Conservation (phyloP, 2,888 invertebrate genomes). For the Drosophila greeni region DNA sequence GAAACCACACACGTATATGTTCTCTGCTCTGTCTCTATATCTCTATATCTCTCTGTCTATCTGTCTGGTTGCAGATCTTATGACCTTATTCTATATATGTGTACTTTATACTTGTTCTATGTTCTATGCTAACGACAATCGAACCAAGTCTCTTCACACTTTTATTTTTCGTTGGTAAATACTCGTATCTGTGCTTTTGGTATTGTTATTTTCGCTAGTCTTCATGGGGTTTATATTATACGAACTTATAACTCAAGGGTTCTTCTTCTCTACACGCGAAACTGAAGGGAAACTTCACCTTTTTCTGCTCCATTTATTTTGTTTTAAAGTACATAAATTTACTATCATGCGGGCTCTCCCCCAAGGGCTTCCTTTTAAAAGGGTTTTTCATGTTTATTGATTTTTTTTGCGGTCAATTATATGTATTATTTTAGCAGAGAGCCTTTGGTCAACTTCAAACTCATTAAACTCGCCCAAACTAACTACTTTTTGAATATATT, state of each 20-base stretch:
- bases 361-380: slow-evolving; percentile 6
- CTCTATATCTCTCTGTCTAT: slow-evolving; percentile 17
- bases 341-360: slow-evolving; percentile 3
- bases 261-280: neutral
- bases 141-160: slow-evolving; percentile 2
- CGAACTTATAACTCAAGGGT: neutral
- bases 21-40: slow-evolving; percentile 24
- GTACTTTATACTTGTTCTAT: slow-evolving; percentile 3
- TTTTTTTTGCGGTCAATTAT: slow-evolving; percentile 12
- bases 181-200: slow-evolving; percentile 26
- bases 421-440: slow-evolving; percentile 24
- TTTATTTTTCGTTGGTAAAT: slow-evolving; percentile 15
- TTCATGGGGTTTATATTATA: neutral
- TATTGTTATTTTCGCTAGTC: slow-evolving; percentile 6
- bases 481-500: slow-evolving; percentile 17
- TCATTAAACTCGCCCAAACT: slow-evolving; percentile 17
- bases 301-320: slow-evolving; percentile 23
- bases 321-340: slow-evolving; percentile 10
- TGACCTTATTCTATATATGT: slow-evolving; percentile 4
- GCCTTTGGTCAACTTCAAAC: slow-evolving; percentile 1
- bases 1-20: slow-evolving; percentile 31
- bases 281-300: neutral
- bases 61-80: slow-evolving; percentile 18
- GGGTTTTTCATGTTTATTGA: slow-evolving; percentile 18
- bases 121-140: slow-evolving; percentile 19